Conservation (phyloP, 2,888 invertebrate species). For the Schrankia costaestrigalis region DNA sequence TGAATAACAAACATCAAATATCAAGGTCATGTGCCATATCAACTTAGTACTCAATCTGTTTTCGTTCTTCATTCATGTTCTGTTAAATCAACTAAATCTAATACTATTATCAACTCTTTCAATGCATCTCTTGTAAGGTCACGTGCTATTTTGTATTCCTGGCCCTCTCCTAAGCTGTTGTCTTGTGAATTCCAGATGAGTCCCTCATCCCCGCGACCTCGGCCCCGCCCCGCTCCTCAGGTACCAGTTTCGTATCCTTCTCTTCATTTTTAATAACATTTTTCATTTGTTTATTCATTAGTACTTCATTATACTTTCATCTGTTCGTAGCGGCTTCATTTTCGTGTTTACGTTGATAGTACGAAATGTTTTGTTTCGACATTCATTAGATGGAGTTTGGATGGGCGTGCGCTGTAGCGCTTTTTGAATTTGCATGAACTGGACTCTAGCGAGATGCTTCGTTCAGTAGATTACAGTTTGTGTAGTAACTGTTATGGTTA, state of each 20-base stretch:
- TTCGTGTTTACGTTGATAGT: slow-evolving; percentile 23
- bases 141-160: slow-evolving; percentile 49
- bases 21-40: slow-evolving; percentile 19
- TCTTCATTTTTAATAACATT: slow-evolving; percentile 39
- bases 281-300: slow-evolving; percentile 36
- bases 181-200: slow-evolving; percentile 80
- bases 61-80: slow-evolving; percentile 19
- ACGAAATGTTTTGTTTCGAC: slow-evolving; percentile 20
- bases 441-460: slow-evolving; percentile 1
- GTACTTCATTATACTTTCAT: slow-evolving; percentile 29
- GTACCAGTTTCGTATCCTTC: slow-evolving; percentile 60
- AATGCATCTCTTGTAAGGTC: slow-evolving; percentile 25
- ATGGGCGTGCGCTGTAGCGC: slow-evolving; percentile 14
- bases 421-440: slow-evolving; percentile 31
- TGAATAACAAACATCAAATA: slow-evolving; percentile 31
- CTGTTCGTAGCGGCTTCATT: slow-evolving; percentile 25
- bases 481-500: slow-evolving; percentile 8
- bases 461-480: slow-evolving; percentile 11
- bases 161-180: slow-evolving; percentile 69
- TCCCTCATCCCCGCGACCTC: slow-evolving; percentile 76
- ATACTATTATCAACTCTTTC: slow-evolving; percentile 27
- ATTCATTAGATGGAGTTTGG: slow-evolving; percentile 24
- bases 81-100: slow-evolving; percentile 28
- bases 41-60: slow-evolving; percentile 15
- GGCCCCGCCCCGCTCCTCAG: slow-evolving; percentile 79